Percentiles rank a stretch among this genome's conserved stretches.
Conservation (phyloP, 2,888 invertebrate genomes). For the Actias luna region DNA sequence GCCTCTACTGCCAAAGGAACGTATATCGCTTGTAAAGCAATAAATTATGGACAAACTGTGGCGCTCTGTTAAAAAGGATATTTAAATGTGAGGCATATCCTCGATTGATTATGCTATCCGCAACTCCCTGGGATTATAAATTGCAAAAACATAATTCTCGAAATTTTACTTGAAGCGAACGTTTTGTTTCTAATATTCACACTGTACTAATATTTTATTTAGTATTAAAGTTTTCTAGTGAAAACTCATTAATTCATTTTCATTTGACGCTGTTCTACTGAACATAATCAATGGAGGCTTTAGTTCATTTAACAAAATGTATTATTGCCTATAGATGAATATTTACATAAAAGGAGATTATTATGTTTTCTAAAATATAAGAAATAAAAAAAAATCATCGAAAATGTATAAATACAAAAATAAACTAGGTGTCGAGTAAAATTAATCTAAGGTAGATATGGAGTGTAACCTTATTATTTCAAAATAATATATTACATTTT, state of each 20-base stretch:
- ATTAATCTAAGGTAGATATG: slow-evolving; percentile 29
- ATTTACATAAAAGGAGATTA: neutral
- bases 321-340: neutral
- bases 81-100: slow-evolving; percentile 2
- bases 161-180: neutral
- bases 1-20: neutral
- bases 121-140: neutral
- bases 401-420: slow-evolving; percentile 29
- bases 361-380: neutral
- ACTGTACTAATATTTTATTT: neutral
- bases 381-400: slow-evolving; percentile 19
- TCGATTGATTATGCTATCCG: slow-evolving; percentile 2
- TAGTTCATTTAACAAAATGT: neutral
- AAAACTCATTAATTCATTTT: neutral
- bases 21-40: slow-evolving; percentile 8
- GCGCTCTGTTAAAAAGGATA: slow-evolving; percentile 5
- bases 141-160: neutral
- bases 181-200: neutral
- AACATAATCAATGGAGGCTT: no score
- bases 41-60: slow-evolving; percentile 9
- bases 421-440: slow-evolving; percentile 19
- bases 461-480: slow-evolving; percentile 31
- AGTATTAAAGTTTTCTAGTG: neutral
- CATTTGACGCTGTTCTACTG: neutral
- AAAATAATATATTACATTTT: slow-evolving; percentile 35